phyloP scores from a whole-genome alignment of 2,797 vertebrate species.

The Emydoidea blandingii region DNA sequence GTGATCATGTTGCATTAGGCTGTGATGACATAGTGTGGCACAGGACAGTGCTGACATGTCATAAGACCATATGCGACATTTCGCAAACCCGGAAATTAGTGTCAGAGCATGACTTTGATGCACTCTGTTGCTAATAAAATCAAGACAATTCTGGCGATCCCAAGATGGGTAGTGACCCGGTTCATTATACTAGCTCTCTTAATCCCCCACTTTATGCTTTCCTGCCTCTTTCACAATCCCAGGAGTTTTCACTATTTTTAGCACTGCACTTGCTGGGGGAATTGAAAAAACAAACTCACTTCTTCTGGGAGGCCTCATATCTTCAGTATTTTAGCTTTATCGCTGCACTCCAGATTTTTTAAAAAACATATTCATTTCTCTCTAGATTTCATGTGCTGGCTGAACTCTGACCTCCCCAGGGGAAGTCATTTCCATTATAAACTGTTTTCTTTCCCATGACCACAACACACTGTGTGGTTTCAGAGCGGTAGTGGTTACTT shows the following conservation, averaged over 20 bases:
- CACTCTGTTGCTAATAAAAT: background rate
- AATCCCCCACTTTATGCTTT: background rate
- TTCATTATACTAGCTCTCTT: background rate
- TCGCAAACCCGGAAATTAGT: background rate
- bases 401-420: conserved; percentile 55
- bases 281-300: conserved; percentile 9
- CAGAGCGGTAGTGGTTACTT: conserved; percentile 35
- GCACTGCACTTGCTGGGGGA: background rate
- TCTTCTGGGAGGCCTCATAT: background rate
- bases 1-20: background rate
- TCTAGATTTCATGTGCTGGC: conserved; percentile 58
- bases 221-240: background rate
- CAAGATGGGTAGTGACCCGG: background rate
- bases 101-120: background rate
- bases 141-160: background rate
- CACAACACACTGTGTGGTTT: conserved; percentile 65
- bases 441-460: conserved; percentile 68
- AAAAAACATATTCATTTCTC: conserved; percentile 42
- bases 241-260: background rate
- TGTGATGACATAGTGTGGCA: background rate
- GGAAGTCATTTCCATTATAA: conserved; percentile 63
- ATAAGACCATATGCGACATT: background rate
- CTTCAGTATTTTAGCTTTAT: background rate
- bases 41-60: background rate
- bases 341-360: conserved; percentile 22